Percentiles rank a stretch among this genome's conserved stretches.
These are phyloP conservation scores for Elymnias hypermnestra DNA, from an alignment of 1,140 invertebrate genomes.

Conservation along the genomic window DNA sequence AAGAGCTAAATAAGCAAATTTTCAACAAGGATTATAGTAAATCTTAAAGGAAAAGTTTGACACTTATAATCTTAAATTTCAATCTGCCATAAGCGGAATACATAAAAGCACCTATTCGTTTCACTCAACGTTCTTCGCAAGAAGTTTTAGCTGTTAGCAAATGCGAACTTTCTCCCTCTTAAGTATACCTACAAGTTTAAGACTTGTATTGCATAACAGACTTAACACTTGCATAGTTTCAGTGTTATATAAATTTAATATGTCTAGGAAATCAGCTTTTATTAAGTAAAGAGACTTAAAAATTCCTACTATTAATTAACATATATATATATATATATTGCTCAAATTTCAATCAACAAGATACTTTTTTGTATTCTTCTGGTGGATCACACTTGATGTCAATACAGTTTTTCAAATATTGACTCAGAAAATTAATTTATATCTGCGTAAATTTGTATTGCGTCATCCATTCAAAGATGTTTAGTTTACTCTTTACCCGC, in stretches of 20 bases:
- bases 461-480: background rate
- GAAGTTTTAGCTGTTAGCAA: constrained; percentile 12
- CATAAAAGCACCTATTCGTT: constrained; percentile 6
- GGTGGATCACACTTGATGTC: too few species aligned
- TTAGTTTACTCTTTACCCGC: background rate
- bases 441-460: too few species aligned
- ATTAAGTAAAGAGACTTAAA: too few species aligned
- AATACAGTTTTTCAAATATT: too few species aligned
- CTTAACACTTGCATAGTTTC: constrained; percentile 1
- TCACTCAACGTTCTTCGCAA: constrained; percentile 1
- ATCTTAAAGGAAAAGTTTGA: background rate
- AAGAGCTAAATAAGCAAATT: too few species aligned
- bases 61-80: background rate
- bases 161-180: constrained; percentile 9
- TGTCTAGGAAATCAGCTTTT: too few species aligned
- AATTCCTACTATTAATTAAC: too few species aligned
- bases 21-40: too few species aligned
- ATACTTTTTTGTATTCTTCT: too few species aligned
- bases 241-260: background rate
- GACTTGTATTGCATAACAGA: constrained; percentile 1
- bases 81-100: constrained; percentile 5
- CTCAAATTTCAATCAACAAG: too few species aligned
- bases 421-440: too few species aligned
- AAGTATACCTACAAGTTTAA: constrained; percentile 2
- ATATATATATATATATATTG: too few species aligned